Percentiles rank a stretch among this genome's conserved stretches.
Conservation (phyloP, 2,888 invertebrate species). For the Uloborus plumipes region DNA sequence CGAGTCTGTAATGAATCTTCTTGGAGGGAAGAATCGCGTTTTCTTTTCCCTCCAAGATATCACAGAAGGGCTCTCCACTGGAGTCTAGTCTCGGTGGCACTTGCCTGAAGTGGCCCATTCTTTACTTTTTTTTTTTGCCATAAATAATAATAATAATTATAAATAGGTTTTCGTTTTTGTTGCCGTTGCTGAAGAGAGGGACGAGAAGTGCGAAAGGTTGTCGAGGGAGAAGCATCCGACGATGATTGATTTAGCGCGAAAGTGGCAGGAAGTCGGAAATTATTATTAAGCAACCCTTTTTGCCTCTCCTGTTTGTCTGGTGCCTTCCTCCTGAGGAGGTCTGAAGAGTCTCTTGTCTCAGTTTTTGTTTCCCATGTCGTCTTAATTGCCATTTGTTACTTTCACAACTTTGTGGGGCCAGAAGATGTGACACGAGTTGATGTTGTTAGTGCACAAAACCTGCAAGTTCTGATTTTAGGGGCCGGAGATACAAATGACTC, state of each 20-base stretch:
- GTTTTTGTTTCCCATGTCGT: neutral
- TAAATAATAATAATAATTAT: slow-evolving; percentile 44
- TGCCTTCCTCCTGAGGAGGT: neutral
- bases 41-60: no score
- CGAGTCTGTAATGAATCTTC: no score
- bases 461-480: no score
- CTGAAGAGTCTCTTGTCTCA: slow-evolving; percentile 7
- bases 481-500: no score
- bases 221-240: slow-evolving; percentile 3
- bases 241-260: slow-evolving; percentile 43
- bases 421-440: no score
- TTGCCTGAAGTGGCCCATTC: slow-evolving; percentile 1
- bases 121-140: slow-evolving; percentile 7
- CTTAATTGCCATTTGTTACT: no score
- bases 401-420: no score
- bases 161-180: slow-evolving; percentile 15
- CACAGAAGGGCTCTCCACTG: no score
- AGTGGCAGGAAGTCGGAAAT: slow-evolving; percentile 22
- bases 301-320: slow-evolving; percentile 10
- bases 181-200: no score
- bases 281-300: slow-evolving; percentile 21
- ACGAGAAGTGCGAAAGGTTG: slow-evolving; percentile 32
- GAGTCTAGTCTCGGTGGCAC: no score
- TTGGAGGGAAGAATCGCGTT: no score
- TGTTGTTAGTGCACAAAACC: no score